Evolutionary conservation across 2,113 vertebrate genomes (phyloP), one percentile per base, ranked within the genome.

Genomic region (Orycteropus afer): DNA sequence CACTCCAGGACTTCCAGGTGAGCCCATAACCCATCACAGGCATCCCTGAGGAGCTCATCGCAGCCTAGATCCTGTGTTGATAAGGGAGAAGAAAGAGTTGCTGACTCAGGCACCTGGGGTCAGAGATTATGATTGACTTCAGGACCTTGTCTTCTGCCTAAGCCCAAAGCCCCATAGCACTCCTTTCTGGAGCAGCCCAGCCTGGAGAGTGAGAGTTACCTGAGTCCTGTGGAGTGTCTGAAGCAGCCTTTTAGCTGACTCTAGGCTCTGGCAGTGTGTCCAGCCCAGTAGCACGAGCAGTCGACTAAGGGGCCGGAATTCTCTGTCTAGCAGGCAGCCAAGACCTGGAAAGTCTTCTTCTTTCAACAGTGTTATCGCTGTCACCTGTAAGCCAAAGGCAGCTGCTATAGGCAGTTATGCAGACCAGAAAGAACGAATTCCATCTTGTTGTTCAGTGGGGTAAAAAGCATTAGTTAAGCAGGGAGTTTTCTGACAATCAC

Each of bases 251-350:
- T 98, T 99, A 82, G 99, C 99, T 0, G 99, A 99, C 77, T 98
- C 98, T 42, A 99, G 97, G 82, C 99, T 99, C 96, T 98, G 98
- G 95, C 99, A 99, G 63, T 99, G 99, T 89, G 98, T 99, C 99
- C 99, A 99, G 76, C 99, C 99, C 79, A 99, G 98, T 80, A 99
- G 98, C 83, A 99, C 97, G 27, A 99, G 98, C 51, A 99, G 99
- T 29, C 99, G 99, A 42, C 99, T 98, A 82, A 99, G 98, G 5
- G 99, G 99, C 86, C 96, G 98, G 95, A 99, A 99, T 98, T 99
- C 99, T 95, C 97, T 97, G 77, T 89, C 98, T 73, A 99, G 95
- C 27, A 99, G 98, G 55, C 85, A 94, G 81, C 96, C 98, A 80
- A 99, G 98, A 91, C 98, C 97, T 0, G 95, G 97, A 88, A 99